phyloP scores from a whole-genome alignment of 2,797 vertebrate species.

The Sphenodon punctatus region DNA sequence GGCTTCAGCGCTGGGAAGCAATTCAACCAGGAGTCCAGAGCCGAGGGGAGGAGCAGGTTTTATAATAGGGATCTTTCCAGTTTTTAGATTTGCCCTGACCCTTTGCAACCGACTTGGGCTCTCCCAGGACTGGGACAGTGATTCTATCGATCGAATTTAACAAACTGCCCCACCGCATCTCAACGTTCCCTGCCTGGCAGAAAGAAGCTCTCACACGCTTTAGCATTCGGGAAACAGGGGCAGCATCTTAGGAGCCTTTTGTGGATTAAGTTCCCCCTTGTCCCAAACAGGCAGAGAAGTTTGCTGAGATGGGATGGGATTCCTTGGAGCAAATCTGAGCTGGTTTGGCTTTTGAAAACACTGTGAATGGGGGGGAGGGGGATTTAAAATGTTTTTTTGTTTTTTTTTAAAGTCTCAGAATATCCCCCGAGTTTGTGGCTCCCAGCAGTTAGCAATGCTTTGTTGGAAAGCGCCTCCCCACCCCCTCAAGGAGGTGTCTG shows the following conservation, averaged over 20 bases:
- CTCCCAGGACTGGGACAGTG: too few species aligned
- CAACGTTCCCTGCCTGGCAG: too few species aligned
- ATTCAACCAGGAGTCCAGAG: background rate
- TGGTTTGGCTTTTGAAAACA: background rate
- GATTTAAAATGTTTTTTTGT: background rate
- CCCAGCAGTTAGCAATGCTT: constrained; percentile 1
- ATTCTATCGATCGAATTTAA: too few species aligned
- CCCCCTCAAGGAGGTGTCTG: too few species aligned
- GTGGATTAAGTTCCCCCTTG: too few species aligned
- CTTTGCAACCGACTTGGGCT: too few species aligned
- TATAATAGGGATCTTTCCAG: background rate
- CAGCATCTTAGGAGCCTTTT: too few species aligned
- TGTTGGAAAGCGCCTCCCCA: constrained; percentile 3
- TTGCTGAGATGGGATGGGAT: background rate
- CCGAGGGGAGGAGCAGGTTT: background rate
- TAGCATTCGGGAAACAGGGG: too few species aligned
- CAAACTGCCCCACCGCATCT: too few species aligned
- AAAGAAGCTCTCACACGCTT: too few species aligned
- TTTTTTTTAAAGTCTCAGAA: background rate
- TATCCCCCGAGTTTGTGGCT: background rate
- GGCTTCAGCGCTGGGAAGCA: background rate
- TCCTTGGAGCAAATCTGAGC: too few species aligned
- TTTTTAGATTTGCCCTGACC: background rate
- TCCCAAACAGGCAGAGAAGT: background rate
- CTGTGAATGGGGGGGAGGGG: too few species aligned